Evolutionary conservation across 1,140 invertebrate genomes (phyloP).

Genomic region (Neodiprion pinetum): DNA sequence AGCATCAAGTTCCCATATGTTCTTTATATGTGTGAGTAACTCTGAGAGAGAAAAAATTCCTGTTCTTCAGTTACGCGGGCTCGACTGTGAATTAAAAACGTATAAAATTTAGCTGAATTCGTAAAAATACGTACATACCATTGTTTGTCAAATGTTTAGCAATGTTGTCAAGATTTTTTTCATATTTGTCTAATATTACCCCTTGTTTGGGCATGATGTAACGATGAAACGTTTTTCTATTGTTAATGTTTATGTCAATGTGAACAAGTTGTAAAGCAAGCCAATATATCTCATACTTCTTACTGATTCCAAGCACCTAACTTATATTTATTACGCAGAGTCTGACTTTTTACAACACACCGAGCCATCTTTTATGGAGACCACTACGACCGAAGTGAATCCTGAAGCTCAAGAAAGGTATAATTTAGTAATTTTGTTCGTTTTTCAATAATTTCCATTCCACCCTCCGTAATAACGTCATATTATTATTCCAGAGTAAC

Average conservation of each 20-base stretch:
- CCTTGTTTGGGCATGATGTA: slow-evolving; percentile 61
- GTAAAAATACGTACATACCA: neutral
- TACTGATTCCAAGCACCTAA: neutral
- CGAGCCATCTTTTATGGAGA: slow-evolving; percentile 64
- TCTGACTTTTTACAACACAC: slow-evolving; percentile 68
- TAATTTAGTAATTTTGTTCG: slow-evolving; percentile 9
- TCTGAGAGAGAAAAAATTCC: too few species aligned
- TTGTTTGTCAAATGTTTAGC: slow-evolving; percentile 30
- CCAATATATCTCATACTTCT: neutral
- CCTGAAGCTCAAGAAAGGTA: slow-evolving; percentile 65
- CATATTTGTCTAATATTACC: slow-evolving; percentile 58
- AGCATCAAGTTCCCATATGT: neutral
- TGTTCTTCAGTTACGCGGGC: too few species aligned
- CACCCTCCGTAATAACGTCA: slow-evolving; percentile 9
- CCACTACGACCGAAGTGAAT: slow-evolving; percentile 62
- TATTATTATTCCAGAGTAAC: slow-evolving; percentile 56
- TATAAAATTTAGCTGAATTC: slow-evolving; percentile 1
- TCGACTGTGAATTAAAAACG: neutral
- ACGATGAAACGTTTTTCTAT: slow-evolving; percentile 44
- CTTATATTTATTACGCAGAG: slow-evolving; percentile 51
- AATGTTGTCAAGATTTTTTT: slow-evolving; percentile 46
- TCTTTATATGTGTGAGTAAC: too few species aligned
- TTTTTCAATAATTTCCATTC: slow-evolving; percentile 4
- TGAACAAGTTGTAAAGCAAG: slow-evolving; percentile 25
- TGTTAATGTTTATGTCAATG: slow-evolving; percentile 47